phyloP scores from a whole-genome alignment of 2,888 invertebrate species.

The Dasysyrphus tricinctus region DNA sequence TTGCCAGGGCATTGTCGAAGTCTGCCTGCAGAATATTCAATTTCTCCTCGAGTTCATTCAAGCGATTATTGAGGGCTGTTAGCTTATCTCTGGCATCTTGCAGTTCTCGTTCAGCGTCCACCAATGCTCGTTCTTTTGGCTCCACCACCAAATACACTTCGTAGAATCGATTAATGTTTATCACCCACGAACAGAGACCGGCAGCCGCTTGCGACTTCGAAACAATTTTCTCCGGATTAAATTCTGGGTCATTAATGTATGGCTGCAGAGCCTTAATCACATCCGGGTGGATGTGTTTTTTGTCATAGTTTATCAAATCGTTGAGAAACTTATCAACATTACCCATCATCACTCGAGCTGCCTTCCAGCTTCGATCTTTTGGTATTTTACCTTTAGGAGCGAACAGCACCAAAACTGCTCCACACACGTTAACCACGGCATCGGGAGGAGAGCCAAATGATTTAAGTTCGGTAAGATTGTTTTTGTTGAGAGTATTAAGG shows the following conservation, averaged over 20 bases:
- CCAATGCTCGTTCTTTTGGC: conserved; percentile 93
- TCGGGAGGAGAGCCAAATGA: conserved; percentile 96
- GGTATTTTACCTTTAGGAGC: conserved; percentile 92
- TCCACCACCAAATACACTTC: conserved; percentile 96
- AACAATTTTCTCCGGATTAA: conserved; percentile 92
- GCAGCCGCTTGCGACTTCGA: conserved; percentile 96
- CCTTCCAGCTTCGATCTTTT: conserved; percentile 96
- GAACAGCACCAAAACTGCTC: conserved; percentile 95
- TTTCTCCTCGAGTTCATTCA: conserved; percentile 89
- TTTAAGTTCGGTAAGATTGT: conserved; percentile 96
- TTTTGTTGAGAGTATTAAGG: conserved; percentile 95
- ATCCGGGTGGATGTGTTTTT: conserved; percentile 95
- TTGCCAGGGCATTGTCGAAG: conserved; percentile 93
- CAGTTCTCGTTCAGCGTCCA: conserved; percentile 93
- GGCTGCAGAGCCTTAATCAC: conserved; percentile 90
- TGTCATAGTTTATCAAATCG: conserved; percentile 93
- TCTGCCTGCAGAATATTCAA: conserved; percentile 90
- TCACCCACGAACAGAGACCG: conserved; percentile 96
- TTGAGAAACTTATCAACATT: conserved; percentile 94
- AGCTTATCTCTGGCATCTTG: conserved; percentile 92
- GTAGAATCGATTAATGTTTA: conserved; percentile 95
- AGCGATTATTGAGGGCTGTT: conserved; percentile 89
- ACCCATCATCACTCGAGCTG: conserved; percentile 94
- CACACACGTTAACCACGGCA: conserved; percentile 93
- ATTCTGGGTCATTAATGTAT: conserved; percentile 88